A percentile compares a stretch with the other conserved stretches of the same genome.
Evolutionary conservation across 2,797 vertebrate genomes (phyloP).

Genomic region (Melanotaenia trifasciata): DNA sequence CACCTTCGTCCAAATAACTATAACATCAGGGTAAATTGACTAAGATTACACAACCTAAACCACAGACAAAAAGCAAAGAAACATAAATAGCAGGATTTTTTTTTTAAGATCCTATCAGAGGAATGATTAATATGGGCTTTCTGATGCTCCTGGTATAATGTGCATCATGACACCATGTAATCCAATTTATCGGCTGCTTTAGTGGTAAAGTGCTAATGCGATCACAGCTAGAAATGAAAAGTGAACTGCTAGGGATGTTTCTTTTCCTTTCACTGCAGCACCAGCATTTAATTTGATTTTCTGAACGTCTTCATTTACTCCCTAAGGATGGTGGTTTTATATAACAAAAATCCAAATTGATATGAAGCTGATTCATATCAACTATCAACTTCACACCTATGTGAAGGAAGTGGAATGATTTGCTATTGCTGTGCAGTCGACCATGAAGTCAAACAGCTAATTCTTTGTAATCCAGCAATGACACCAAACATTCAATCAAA

Average conservation of each 20-base stretch:
- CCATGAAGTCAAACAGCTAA: neutral
- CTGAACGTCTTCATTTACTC: neutral
- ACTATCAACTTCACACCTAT: neutral
- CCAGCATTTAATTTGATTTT: neutral
- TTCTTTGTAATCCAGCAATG: neutral
- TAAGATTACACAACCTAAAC: neutral
- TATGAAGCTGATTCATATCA: neutral
- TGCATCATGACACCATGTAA: conserved; percentile 53
- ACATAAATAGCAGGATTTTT: neutral
- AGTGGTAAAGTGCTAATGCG: conserved; percentile 42
- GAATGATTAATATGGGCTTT: conserved; percentile 7
- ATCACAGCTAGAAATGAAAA: conserved; percentile 41
- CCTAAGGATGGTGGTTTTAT: no score
- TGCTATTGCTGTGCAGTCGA: no score
- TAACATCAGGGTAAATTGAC: neutral
- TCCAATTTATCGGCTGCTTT: conserved; percentile 56
- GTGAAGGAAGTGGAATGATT: neutral
- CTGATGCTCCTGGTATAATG: conserved; percentile 39
- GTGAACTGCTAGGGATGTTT: neutral
- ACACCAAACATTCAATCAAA: neutral
- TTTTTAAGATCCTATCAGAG: neutral
- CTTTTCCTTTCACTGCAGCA: neutral
- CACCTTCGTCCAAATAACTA: neutral
- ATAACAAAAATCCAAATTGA: no score
- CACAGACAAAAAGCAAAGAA: neutral